Conservation (phyloP, 2,888 invertebrate species). For the Nephrocerus scutellatus region DNA sequence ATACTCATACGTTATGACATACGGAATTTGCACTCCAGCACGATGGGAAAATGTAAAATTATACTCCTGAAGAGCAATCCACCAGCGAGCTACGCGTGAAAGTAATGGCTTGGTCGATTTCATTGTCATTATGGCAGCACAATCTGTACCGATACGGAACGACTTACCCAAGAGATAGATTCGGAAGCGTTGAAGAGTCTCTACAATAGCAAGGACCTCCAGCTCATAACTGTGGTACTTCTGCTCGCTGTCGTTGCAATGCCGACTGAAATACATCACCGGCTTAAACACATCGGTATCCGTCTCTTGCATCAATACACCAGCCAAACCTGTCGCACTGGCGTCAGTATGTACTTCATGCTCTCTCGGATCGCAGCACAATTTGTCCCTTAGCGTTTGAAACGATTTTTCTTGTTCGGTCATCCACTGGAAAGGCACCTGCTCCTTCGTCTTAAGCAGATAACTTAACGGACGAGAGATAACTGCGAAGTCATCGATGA, state of each 20-base stretch:
- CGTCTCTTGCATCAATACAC: conserved; percentile 5
- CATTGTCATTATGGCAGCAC: conserved; percentile 7
- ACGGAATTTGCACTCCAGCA: background rate
- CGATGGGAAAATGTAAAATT: conserved; percentile 8
- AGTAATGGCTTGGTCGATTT: conserved; percentile 5
- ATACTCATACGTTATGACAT: no score
- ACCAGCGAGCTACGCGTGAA: conserved; percentile 7
- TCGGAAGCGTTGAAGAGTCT: conserved; percentile 6
- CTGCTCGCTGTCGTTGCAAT: conserved; percentile 5
- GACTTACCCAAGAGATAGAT: conserved; percentile 8
- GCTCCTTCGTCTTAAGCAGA: conserved; percentile 4
- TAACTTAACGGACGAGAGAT: background rate
- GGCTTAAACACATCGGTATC: conserved; percentile 4
- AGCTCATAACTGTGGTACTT: conserved; percentile 6
- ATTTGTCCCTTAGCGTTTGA: background rate
- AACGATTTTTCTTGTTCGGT: conserved; percentile 6
- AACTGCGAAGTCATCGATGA: background rate
- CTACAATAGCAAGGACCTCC: conserved; percentile 10
- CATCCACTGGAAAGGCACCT: conserved; percentile 6
- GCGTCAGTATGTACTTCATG: conserved; percentile 13
- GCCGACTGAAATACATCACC: conserved; percentile 11
- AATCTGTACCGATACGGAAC: conserved; percentile 5
- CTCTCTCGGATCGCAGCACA: conserved; percentile 5
- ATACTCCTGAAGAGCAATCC: conserved; percentile 11
- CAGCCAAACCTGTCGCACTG: conserved; percentile 4